phyloP scores from a whole-genome alignment of 2,797 vertebrate species.

The Periparus ater region DNA sequence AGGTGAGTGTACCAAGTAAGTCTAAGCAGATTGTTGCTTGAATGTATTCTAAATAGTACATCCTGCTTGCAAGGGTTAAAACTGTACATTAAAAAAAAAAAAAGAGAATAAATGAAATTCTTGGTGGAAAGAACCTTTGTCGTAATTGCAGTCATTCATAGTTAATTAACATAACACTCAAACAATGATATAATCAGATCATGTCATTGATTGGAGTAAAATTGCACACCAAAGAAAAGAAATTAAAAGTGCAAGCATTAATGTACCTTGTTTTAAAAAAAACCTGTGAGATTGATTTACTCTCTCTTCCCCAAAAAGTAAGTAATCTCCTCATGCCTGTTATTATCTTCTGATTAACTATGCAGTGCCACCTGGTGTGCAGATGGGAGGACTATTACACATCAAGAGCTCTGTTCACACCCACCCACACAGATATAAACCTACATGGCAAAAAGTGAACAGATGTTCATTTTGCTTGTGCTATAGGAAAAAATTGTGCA shows the following conservation, averaged over 20 bases:
- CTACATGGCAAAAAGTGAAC: constrained; percentile 73
- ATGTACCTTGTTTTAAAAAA: constrained; percentile 16
- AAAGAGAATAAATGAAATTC: neutral
- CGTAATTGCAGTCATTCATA: constrained; percentile 64
- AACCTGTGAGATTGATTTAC: constrained; percentile 59
- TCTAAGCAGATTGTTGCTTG: neutral
- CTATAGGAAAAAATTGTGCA: constrained; percentile 61
- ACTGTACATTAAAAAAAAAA: neutral
- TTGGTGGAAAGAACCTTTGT: constrained; percentile 30
- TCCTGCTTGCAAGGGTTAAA: constrained; percentile 16
- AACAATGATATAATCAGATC: constrained; percentile 62
- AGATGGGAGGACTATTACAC: constrained; percentile 74
- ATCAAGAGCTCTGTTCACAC: constrained; percentile 74
- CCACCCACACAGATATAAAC: constrained; percentile 68
- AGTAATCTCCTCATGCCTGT: constrained; percentile 67
- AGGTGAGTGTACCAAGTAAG: neutral
- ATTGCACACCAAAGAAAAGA: constrained; percentile 6
- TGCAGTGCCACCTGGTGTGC: constrained; percentile 76
- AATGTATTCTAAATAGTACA: neutral
- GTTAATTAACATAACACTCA: constrained; percentile 54
- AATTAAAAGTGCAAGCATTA: constrained; percentile 13
- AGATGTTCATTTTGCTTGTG: constrained; percentile 79
- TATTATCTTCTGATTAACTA: constrained; percentile 75
- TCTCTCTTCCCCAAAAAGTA: constrained; percentile 66
- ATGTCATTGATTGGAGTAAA: constrained; percentile 49